A percentile compares a stretch with the other conserved stretches of the same genome.
These are phyloP conservation scores for Glareola pratincola DNA, from an alignment of 2,113 vertebrate species.

Conservation along the genomic window DNA sequence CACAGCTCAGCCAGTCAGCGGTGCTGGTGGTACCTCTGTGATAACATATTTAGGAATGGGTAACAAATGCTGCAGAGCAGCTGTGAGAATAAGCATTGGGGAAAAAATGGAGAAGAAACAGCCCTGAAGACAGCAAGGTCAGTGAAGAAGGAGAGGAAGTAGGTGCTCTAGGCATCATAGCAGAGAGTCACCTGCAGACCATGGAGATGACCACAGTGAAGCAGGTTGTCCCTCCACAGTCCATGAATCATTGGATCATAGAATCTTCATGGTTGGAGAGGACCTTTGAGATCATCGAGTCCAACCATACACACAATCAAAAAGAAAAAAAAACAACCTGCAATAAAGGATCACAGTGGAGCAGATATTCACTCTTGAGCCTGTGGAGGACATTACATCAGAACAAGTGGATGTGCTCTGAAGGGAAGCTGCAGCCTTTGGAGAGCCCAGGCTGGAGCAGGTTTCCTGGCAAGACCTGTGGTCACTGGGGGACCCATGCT, in stretches of 20 bases:
- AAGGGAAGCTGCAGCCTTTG: neutral
- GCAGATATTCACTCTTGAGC: neutral
- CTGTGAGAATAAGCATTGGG: neutral
- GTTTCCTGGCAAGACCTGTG: neutral
- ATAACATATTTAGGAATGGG: neutral
- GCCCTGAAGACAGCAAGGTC: neutral
- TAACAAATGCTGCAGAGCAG: neutral
- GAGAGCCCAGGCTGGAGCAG: neutral
- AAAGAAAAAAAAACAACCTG: too few species aligned
- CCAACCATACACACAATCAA: too few species aligned
- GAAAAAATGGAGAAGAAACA: neutral
- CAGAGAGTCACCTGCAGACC: neutral
- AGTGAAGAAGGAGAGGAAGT: neutral
- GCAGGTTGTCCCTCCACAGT: neutral
- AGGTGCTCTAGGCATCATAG: neutral
- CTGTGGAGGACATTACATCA: accelerated
- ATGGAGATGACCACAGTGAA: accelerated
- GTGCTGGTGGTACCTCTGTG: neutral
- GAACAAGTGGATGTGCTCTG: neutral
- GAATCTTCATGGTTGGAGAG: too few species aligned
- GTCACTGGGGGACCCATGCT: accelerated
- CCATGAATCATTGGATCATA: too few species aligned
- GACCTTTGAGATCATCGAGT: too few species aligned
- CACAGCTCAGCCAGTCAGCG: neutral
- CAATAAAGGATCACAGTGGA: neutral